phyloP scores from a whole-genome alignment of 2,888 invertebrate genomes.

The Hedychridium roseum region DNA sequence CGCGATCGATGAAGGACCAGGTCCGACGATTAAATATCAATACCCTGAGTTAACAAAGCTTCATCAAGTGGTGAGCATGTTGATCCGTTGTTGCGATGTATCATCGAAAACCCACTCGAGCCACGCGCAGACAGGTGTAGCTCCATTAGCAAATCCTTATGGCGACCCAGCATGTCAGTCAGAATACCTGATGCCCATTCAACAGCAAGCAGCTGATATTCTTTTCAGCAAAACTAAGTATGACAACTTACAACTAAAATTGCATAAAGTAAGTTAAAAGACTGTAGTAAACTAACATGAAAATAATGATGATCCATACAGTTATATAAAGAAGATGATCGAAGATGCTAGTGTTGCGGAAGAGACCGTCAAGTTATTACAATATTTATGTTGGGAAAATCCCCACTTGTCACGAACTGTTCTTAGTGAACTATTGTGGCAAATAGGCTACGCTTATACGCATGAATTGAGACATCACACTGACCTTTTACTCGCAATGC shows the following conservation, averaged over 20 bases:
- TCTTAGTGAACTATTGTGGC: slow-evolving; percentile 90
- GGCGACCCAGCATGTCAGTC: slow-evolving; percentile 70
- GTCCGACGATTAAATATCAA: slow-evolving; percentile 94
- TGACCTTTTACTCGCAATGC: slow-evolving; percentile 85
- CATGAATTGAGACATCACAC: slow-evolving; percentile 93
- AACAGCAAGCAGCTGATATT: slow-evolving; percentile 79
- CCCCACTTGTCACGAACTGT: slow-evolving; percentile 90
- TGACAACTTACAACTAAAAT: too few relatives aligned
- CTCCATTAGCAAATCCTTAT: slow-evolving; percentile 77
- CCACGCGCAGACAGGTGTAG: slow-evolving; percentile 63
- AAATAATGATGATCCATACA: slow-evolving; percentile 61
- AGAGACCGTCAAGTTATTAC: slow-evolving; percentile 87
- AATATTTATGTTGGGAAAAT: slow-evolving; percentile 97
- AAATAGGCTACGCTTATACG: slow-evolving; percentile 86
- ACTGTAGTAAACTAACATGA: too few relatives aligned
- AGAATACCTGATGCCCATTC: slow-evolving; percentile 74
- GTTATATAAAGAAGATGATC: slow-evolving; percentile 93
- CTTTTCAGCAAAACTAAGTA: slow-evolving; percentile 83
- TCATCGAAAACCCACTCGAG: slow-evolving; percentile 67
- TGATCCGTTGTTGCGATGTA: slow-evolving; percentile 93
- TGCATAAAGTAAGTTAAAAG: too few relatives aligned
- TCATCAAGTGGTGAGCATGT: slow-evolving; percentile 88
- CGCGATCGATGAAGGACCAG: slow-evolving; percentile 91
- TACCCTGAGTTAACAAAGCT: slow-evolving; percentile 94
- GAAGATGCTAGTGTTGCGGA: slow-evolving; percentile 94